phyloP scores from a whole-genome alignment of 53 echinoderm and acorn worm species.

The Apostichopus leukothele region DNA sequence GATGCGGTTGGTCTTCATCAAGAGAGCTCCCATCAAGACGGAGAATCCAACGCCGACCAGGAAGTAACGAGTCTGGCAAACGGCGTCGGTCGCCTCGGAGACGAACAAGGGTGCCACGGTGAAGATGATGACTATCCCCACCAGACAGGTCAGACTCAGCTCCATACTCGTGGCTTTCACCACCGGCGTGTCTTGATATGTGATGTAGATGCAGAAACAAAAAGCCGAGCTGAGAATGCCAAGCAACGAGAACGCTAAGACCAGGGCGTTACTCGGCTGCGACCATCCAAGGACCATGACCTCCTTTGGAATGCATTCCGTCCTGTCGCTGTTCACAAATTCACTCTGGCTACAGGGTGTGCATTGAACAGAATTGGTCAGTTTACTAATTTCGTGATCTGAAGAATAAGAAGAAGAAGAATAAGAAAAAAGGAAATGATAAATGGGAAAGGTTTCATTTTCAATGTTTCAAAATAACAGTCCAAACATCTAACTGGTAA shows the following conservation, averaged over 20 bases:
- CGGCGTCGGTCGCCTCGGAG: constrained; percentile 69
- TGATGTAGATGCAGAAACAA: constrained; percentile 61
- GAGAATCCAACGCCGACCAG: constrained; percentile 75
- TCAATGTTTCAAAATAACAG: not conserved
- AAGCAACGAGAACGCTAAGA: constrained; percentile 54
- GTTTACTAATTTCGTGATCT: constrained; percentile 63
- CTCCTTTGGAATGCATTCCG: constrained; percentile 63
- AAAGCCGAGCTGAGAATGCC: constrained; percentile 56
- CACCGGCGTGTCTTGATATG: constrained; percentile 72
- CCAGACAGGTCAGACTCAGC: constrained; percentile 80
- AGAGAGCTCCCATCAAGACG: constrained; percentile 74
- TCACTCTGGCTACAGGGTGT: constrained; percentile 56
- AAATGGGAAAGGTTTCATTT: not conserved
- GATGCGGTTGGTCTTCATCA: constrained; percentile 94
- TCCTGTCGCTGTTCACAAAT: constrained; percentile 57
- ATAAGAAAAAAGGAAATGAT: not conserved
- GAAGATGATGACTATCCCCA: constrained; percentile 68
- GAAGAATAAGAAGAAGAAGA: not conserved
- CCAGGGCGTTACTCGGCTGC: constrained; percentile 55
- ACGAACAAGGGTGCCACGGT: constrained; percentile 65
- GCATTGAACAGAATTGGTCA: constrained; percentile 66
- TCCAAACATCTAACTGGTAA: no score
- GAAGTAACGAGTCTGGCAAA: constrained; percentile 65
- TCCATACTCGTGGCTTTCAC: constrained; percentile 96
- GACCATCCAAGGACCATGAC: constrained; percentile 63